These are phyloP conservation scores for Cremastobaeus sp. DNA, from an alignment of 2,888 invertebrate genomes.

Conservation along the genomic window DNA sequence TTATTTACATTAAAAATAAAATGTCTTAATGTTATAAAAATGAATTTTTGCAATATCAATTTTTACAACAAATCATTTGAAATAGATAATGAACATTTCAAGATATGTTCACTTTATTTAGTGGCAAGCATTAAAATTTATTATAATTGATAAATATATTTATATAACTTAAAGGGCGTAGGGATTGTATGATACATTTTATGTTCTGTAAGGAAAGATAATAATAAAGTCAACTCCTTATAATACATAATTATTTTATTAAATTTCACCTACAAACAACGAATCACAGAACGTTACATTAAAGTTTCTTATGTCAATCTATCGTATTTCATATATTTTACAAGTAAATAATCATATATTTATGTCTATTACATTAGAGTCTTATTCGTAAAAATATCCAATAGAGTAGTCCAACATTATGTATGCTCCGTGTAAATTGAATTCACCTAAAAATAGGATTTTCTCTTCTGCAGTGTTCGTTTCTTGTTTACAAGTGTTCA, in stretches of 20 bases:
- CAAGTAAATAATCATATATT: conserved; percentile 77
- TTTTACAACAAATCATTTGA: no score
- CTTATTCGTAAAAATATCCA: conserved; percentile 77
- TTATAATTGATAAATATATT: no score
- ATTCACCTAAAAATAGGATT: conserved; percentile 77
- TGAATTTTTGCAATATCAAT: no score
- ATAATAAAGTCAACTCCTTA: conserved; percentile 50
- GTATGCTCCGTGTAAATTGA: conserved; percentile 76
- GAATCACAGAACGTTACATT: conserved; percentile 79
- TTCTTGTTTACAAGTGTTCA: conserved; percentile 74
- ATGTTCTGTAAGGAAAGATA: no score
- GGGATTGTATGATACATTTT: no score
- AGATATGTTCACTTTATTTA: no score
- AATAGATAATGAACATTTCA: no score
- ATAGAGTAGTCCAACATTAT: conserved; percentile 76
- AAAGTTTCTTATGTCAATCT: conserved; percentile 78
- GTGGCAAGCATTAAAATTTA: no score
- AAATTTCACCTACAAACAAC: conserved; percentile 79
- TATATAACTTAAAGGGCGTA: no score
- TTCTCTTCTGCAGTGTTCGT: conserved; percentile 71
- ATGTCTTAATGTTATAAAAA: no score
- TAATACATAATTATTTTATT: conserved; percentile 78
- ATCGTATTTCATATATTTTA: conserved; percentile 77
- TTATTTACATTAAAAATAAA: no score
- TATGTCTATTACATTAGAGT: conserved; percentile 77